A percentile compares a stretch with the other conserved stretches of the same genome.
Conservation (phyloP, 2,888 invertebrate genomes). For the Rapana venosa region DNA sequence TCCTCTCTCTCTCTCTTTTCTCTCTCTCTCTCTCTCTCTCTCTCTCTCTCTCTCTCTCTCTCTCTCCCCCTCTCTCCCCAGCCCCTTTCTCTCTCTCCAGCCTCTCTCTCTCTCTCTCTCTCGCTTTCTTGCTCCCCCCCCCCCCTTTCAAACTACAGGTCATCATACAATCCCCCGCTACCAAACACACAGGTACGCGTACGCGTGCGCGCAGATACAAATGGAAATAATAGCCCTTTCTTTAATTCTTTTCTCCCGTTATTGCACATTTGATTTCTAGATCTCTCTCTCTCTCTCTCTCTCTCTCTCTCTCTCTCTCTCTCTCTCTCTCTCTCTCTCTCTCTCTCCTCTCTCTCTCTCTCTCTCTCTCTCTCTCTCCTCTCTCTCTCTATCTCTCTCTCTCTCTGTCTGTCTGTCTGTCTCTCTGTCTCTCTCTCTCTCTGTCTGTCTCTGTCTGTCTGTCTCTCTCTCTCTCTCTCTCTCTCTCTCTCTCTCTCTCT, state of each 20-base stretch:
- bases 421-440: background rate
- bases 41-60: background rate
- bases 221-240: no score
- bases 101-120: background rate
- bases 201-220: no score
- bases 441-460: background rate
- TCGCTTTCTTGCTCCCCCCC: background rate
- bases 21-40: background rate
- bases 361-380: background rate
- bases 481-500: constrained; percentile 23
- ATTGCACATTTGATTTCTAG: background rate
- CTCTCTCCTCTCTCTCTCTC: background rate
- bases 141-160: no score
- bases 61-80: no score
- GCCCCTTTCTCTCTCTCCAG: background rate
- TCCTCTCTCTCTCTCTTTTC: no score
- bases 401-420: background rate
- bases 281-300: background rate
- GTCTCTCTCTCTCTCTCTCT: background rate
- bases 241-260: no score
- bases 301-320: background rate
- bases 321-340: background rate
- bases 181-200: no score
- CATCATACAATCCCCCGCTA: no score
- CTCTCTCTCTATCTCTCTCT: background rate